Base-by-base conservation (phyloP, 2,113 vertebrate genomes). In the Scalopus aquaticus region DNA sequence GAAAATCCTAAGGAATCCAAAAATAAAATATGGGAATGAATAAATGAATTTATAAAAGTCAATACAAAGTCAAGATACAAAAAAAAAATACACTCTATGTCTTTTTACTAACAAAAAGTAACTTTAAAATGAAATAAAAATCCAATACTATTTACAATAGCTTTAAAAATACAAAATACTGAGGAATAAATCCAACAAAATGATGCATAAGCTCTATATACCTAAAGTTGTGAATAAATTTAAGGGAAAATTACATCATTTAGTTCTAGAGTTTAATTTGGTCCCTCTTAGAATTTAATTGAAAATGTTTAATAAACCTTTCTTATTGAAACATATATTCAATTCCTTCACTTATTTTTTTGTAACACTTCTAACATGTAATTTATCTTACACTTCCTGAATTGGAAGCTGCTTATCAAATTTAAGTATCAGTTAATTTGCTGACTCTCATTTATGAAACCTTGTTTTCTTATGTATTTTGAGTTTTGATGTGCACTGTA, bases 401-500 rank as follows among this genome's bases (percentile, higher is more conserved):
- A 87, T 88, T 67, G 32, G 9, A 74, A 87, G 32, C 0, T 76
- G 8, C 64, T 39, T 51, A 58, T 60, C 60, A 94, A 28, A 76
- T 83, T 90, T 5, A 80, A 4, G 4, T 54, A 10, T 91, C 51
- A 46, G 5, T 86, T 74, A 83, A 83, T 83, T 91, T 85, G 1
- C 9, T 85, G 42, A 3, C 8, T 94, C 24, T 86, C 62, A 64
- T 30, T 22, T 58, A 35, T 32, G 42, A 58, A 58, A 76, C 12
- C 64, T 74, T 70, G 12, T 74, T 93, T 89, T 76, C 56, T 51
- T 91, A 35, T 86, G 92, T 72, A 74, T 74, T 94, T 91, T 93
- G 77, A 65, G 8, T 67, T 95, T 84, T 76, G 30, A 28, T 54
- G 11, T 76, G 81, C 65, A 35, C 42, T 83, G 56, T 93, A 10